phyloP scores from a whole-genome alignment of 2,888 invertebrate species.

The Sesia bembeciformis region DNA sequence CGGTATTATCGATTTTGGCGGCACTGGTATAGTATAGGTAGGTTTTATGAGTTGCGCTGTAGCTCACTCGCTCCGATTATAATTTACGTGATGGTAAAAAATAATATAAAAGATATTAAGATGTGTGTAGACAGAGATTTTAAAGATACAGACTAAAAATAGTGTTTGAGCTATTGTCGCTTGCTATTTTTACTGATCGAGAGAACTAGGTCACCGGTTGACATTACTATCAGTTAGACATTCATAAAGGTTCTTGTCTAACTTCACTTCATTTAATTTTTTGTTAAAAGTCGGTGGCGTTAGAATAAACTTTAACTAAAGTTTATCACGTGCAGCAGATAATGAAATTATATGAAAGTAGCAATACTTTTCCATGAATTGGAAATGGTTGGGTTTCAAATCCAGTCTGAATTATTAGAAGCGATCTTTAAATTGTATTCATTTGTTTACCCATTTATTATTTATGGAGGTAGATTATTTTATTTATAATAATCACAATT shows the following conservation, averaged over 20 bases:
- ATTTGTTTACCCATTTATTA: too few relatives aligned
- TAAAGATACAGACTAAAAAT: constrained; percentile 66
- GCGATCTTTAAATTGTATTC: too few relatives aligned
- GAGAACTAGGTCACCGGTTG: constrained; percentile 61
- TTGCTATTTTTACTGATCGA: constrained; percentile 66
- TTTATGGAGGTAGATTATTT: too few relatives aligned
- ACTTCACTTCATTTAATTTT: neutral
- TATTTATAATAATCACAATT: too few relatives aligned
- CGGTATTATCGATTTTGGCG: constrained; percentile 25
- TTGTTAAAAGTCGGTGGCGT: too few relatives aligned
- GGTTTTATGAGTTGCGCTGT: constrained; percentile 34
- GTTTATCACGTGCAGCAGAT: too few relatives aligned
- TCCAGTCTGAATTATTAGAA: too few relatives aligned
- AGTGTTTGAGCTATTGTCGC: constrained; percentile 69
- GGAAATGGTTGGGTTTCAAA: too few relatives aligned
- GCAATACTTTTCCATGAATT: too few relatives aligned
- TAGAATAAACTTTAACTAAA: too few relatives aligned
- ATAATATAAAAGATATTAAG: constrained; percentile 30
- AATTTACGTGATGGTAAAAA: constrained; percentile 13
- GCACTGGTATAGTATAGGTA: neutral
- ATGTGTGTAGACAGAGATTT: constrained; percentile 48
- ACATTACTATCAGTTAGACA: constrained; percentile 19
- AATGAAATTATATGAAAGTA: too few relatives aligned
- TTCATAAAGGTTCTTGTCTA: constrained; percentile 21
- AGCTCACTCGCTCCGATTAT: constrained; percentile 10